Evolutionary conservation across 2,797 vertebrate species (phyloP).

Genomic region (Nyctalus aviator): DNA sequence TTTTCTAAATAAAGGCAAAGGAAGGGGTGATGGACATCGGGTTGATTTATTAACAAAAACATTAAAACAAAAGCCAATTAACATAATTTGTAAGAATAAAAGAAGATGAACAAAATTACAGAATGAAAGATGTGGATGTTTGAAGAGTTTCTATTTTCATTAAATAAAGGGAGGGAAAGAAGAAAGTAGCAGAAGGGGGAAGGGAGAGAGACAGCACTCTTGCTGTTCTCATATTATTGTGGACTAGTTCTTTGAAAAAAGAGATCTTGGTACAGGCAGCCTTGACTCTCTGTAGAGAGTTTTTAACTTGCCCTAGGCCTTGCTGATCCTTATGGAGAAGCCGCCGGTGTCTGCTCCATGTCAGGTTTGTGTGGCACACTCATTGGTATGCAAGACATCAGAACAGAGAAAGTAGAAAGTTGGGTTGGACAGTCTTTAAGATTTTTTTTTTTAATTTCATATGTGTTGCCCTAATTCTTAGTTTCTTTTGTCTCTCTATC

Average conservation of each 20-base stretch:
- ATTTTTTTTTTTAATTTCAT: background rate
- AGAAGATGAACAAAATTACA: background rate
- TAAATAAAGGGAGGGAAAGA: background rate
- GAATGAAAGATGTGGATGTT: background rate
- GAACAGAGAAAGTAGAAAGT: background rate
- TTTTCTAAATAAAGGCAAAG: slow-evolving; percentile 27
- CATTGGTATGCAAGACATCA: background rate
- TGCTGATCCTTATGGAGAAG: background rate
- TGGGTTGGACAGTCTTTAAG: background rate
- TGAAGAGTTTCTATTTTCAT: background rate
- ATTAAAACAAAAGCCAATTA: slow-evolving; percentile 6
- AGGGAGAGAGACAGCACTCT: background rate
- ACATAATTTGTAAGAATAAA: background rate
- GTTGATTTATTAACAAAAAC: background rate
- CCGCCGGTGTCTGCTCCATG: background rate
- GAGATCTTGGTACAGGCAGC: background rate
- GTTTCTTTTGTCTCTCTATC: background rate
- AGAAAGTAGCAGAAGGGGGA: fast-evolving
- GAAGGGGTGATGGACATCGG: background rate
- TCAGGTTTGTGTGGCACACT: background rate
- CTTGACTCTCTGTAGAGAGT: background rate
- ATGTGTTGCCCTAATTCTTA: background rate
- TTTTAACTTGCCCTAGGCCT: background rate
- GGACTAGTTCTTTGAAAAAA: background rate
- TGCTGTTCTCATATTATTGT: background rate